phyloP scores from a whole-genome alignment of 2,888 invertebrate genomes.

The Drosophila prolongata region DNA sequence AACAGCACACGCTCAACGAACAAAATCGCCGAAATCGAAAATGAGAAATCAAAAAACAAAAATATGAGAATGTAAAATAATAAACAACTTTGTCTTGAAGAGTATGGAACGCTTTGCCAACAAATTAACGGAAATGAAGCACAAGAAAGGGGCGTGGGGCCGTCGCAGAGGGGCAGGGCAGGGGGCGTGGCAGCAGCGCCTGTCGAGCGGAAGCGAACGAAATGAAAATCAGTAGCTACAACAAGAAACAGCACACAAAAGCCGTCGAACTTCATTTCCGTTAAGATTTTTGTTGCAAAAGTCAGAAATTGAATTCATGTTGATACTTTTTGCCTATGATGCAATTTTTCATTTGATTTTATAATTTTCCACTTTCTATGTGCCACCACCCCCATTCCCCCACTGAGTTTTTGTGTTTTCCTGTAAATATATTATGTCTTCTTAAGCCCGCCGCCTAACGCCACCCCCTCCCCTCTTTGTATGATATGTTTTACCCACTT shows the following conservation, averaged over 20 bases:
- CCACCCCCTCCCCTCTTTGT: constrained; percentile 16
- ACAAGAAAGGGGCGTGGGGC: constrained; percentile 56
- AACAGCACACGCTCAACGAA: constrained; percentile 26
- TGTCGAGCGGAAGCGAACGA: constrained; percentile 30
- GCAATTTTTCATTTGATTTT: constrained; percentile 66
- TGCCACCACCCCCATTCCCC: constrained; percentile 35
- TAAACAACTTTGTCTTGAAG: constrained; percentile 83
- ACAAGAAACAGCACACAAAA: constrained; percentile 46
- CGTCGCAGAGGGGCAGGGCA: constrained; percentile 31
- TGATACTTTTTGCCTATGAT: constrained; percentile 83
- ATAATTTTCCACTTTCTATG: constrained; percentile 58
- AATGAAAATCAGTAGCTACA: constrained; percentile 28
- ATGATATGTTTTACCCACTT: constrained; percentile 40
- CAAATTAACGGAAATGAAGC: constrained; percentile 84
- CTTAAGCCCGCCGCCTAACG: constrained; percentile 8
- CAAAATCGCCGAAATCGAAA: constrained; percentile 18
- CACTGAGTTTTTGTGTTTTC: constrained; percentile 22
- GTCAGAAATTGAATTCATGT: constrained; percentile 79
- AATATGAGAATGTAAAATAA: constrained; percentile 79
- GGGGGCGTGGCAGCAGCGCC: constrained; percentile 41
- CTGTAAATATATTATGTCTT: constrained; percentile 46
- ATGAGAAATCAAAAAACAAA: constrained; percentile 16
- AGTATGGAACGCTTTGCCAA: constrained; percentile 83
- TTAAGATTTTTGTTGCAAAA: constrained; percentile 81
- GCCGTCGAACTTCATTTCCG: constrained; percentile 81